A percentile compares a stretch with the other conserved stretches of the same genome.
Evolutionary conservation across 2,113 vertebrate species (phyloP).

Genomic region (Peromyscus maniculatus): DNA sequence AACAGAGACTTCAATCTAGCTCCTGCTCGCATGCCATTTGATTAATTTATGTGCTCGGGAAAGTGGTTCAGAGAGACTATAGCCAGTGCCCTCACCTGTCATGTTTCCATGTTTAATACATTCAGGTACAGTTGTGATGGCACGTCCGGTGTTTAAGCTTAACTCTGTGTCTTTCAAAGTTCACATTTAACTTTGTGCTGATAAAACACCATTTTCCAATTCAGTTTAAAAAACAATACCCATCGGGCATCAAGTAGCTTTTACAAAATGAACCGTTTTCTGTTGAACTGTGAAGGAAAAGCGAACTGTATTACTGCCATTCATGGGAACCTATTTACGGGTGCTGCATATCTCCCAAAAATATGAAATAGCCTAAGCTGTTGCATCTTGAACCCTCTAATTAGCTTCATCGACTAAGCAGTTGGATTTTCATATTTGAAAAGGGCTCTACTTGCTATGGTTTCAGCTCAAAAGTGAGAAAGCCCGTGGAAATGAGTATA

Average conservation of each 20-base stretch:
- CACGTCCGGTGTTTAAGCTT: not conserved
- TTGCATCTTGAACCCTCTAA: conserved; percentile 59
- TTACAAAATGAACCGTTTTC: conserved; percentile 45
- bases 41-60: conserved; percentile 61
- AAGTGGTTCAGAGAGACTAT: conserved; percentile 5
- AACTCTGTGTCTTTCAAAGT: conserved; percentile 68
- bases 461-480: conserved; percentile 58
- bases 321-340: conserved; percentile 5
- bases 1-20: conserved; percentile 4
- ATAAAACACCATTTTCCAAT: conserved; percentile 56
- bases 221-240: conserved; percentile 35
- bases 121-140: not conserved
- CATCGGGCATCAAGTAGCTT: conserved; percentile 25
- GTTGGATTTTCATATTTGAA: conserved; percentile 42
- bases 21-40: conserved; percentile 17
- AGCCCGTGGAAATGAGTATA: conserved; percentile 33
- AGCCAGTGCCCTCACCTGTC: not conserved
- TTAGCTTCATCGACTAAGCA: conserved; percentile 54
- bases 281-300: conserved; percentile 1
- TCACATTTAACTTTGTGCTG: conserved; percentile 64
- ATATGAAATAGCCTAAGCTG: not conserved
- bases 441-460: conserved; percentile 37
- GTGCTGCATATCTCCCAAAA: conserved; percentile 25
- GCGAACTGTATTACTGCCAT: not conserved
- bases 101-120: conserved; percentile 37